Base-by-base conservation (phyloP, 2,888 invertebrate genomes). In the Mythimna pallens region DNA sequence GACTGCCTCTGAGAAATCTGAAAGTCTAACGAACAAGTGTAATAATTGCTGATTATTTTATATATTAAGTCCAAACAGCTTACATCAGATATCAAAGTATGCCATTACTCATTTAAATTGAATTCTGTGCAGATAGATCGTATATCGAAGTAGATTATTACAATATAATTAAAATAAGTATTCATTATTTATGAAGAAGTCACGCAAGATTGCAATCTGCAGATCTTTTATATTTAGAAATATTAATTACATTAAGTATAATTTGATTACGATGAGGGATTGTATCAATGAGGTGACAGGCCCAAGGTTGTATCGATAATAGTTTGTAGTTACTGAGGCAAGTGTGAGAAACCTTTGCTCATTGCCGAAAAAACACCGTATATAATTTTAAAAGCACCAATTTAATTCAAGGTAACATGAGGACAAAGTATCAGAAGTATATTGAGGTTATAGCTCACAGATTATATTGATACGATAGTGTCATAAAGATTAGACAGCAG, bases 221-320 rank as follows among this genome's bases (percentile, higher is more conserved):
- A 66, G 59, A 65, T 69, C 68, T 65, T 65, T 64, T 65, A 64
- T 74, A 72, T 79, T 73, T 70, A 79, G 78, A 79, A 67, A 79
- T 67, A 78, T 76, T 81, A 73, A 81, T 73, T 78, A 77, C 67
- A 70, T 75, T 78, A 81, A 72, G 81, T 83, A 78, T 73, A 76
- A 84, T 86, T 84, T 82, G 78, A 84, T 86, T 84, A 85, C 78
- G 52, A 66, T 63, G 59, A 83, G 82, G 81, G 81, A 89, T 85
- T 87, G 84, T 86, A 86, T 84, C 82, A 80, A 86, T 74, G 54
- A 78, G 77, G 80, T 82, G 85, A 86, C 88, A 86, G 73, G 57
- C 76, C 76, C 92, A 92, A 93, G 92, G 92, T 84, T 86, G 78
- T 79, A 84, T 83, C 85, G 86, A 90, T 90, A 87, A 87, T 67